A percentile compares a stretch with the other conserved stretches of the same genome.
Conservation (phyloP, 2,888 invertebrate species). For the Synanthedon andrenaeformis region DNA sequence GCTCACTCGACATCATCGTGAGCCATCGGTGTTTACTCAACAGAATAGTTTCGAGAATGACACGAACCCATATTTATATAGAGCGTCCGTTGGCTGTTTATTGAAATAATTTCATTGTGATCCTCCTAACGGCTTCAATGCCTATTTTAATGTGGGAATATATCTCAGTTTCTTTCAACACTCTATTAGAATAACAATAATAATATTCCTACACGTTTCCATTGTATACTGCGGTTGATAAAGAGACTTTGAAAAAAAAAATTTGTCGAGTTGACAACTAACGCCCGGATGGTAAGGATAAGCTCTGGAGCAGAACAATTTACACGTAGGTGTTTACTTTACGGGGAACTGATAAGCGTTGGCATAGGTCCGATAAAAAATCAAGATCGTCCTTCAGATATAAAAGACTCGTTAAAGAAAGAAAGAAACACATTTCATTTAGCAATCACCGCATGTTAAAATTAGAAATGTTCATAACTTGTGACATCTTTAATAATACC, state of each 20-base stretch:
- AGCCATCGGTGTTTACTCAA: constrained; percentile 60
- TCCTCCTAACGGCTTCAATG: constrained; percentile 45
- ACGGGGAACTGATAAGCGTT: constrained; percentile 43
- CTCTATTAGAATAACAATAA: constrained; percentile 62
- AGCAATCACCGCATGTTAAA: too few relatives aligned
- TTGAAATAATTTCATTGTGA: constrained; percentile 67
- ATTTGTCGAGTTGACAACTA: constrained; percentile 20
- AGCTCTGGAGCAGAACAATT: constrained; percentile 35
- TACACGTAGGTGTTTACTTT: constrained; percentile 44
- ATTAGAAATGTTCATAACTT: too few relatives aligned
- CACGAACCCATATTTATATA: constrained; percentile 58
- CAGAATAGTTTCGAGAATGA: constrained; percentile 60
- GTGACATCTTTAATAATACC: too few relatives aligned
- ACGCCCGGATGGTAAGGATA: constrained; percentile 43
- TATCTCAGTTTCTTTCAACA: constrained; percentile 42
- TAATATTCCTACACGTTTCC: constrained; percentile 25
- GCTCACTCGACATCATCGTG: constrained; percentile 48
- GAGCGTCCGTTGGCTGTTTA: constrained; percentile 48
- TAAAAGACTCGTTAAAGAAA: too few relatives aligned
- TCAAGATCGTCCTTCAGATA: constrained; percentile 40
- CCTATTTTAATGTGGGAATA: constrained; percentile 35
- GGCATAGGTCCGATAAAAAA: constrained; percentile 49
- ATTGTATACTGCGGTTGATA: constrained; percentile 29
- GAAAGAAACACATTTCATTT: too few relatives aligned
- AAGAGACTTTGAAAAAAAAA: constrained; percentile 17